Conservation (phyloP, 1,140 invertebrate species). For the Eupristina koningsbergeri region DNA sequence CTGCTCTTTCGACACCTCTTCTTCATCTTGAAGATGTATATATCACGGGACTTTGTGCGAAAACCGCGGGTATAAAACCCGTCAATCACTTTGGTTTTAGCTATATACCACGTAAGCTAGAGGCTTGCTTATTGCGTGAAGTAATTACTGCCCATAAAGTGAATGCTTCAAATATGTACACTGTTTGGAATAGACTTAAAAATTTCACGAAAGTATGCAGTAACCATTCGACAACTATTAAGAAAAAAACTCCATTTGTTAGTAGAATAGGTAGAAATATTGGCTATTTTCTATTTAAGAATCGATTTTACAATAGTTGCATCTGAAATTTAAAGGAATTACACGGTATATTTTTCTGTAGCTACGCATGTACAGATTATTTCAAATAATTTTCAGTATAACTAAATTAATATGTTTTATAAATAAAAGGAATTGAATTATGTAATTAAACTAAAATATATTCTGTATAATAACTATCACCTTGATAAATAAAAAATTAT, state of each 20-base stretch:
- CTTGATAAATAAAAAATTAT: no score
- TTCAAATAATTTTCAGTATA: no score
- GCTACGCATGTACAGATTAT: not conserved
- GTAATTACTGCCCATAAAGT: slow-evolving; percentile 69
- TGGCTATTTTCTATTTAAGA: slow-evolving; percentile 56
- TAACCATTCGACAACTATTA: slow-evolving; percentile 45
- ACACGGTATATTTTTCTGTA: not conserved
- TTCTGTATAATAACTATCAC: no score
- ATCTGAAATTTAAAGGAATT: slow-evolving; percentile 35
- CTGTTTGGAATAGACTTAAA: slow-evolving; percentile 66
- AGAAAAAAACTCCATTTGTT: slow-evolving; percentile 53
- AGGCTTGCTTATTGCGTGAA: slow-evolving; percentile 68
- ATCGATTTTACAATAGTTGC: slow-evolving; percentile 53
- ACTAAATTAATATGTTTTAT: no score
- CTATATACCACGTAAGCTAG: slow-evolving; percentile 73
- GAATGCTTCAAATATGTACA: slow-evolving; percentile 63
- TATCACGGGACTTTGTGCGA: slow-evolving; percentile 82
- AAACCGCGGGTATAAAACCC: slow-evolving; percentile 72
- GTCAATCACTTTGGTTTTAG: slow-evolving; percentile 77
- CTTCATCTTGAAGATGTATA: slow-evolving; percentile 91
- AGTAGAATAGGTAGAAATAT: slow-evolving; percentile 60
- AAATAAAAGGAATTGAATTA: no score
- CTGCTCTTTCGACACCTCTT: slow-evolving; percentile 79
- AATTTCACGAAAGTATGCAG: not conserved
- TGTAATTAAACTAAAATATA: no score